These are phyloP conservation scores for Microctenopoma lineatum DNA, from an alignment of 2,797 vertebrate genomes.

Conservation along the genomic window DNA sequence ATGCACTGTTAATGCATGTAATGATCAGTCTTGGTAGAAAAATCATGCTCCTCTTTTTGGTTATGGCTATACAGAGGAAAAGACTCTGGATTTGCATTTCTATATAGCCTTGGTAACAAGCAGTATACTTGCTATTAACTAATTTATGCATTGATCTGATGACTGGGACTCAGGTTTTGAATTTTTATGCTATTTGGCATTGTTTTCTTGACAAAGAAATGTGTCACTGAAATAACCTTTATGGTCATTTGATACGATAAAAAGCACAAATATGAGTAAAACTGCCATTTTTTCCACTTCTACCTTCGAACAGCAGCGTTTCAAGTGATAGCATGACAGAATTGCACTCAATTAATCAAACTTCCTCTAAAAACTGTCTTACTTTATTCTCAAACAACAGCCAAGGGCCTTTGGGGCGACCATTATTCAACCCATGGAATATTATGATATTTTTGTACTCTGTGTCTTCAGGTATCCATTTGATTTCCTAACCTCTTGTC, in stretches of 20 bases:
- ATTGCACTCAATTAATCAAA: conserved; percentile 72
- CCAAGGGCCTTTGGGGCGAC: conserved; percentile 74
- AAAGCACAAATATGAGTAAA: conserved; percentile 73
- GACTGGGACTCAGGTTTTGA: conserved; percentile 73
- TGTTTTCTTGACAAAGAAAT: conserved; percentile 41
- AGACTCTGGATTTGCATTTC: conserved; percentile 34
- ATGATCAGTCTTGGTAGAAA: conserved; percentile 61
- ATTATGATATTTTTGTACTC: conserved; percentile 77
- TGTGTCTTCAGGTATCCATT: conserved; percentile 70
- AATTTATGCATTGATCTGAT: conserved; percentile 42
- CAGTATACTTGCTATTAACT: conserved; percentile 24
- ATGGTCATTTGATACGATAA: conserved; percentile 26
- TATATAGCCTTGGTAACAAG: conserved; percentile 41
- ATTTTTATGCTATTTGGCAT: conserved; percentile 56
- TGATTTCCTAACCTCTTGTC: conserved; percentile 51
- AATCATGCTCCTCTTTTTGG: conserved; percentile 34
- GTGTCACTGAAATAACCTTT: conserved; percentile 32
- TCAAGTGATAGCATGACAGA: conserved; percentile 54
- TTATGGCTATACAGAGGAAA: conserved; percentile 46
- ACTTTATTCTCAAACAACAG: conserved; percentile 64
- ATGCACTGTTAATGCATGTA: conserved; percentile 76
- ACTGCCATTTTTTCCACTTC: conserved; percentile 65
- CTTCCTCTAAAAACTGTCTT: conserved; percentile 40
- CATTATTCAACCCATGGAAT: conserved; percentile 62
- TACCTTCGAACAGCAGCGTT: conserved; percentile 34